Evolutionary conservation across 2,113 vertebrate genomes (phyloP).

Genomic region (Hymenochirus boettgeri): DNA sequence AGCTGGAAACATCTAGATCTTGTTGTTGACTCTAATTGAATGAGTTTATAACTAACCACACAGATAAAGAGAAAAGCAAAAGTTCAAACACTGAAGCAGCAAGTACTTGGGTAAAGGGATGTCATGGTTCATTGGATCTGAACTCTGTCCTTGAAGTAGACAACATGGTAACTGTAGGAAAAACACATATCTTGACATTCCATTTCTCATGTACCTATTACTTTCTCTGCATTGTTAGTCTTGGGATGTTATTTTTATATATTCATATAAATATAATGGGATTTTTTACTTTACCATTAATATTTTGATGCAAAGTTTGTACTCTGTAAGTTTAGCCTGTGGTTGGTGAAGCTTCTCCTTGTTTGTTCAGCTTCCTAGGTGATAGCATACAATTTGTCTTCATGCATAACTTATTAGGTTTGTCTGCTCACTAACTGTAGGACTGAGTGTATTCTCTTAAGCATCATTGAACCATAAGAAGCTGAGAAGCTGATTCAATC

Average conservation of each 20-base stretch:
- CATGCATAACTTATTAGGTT: constrained; percentile 42
- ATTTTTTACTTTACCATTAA: not conserved
- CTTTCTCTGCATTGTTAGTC: not conserved
- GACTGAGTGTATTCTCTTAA: constrained; percentile 29
- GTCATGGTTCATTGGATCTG: constrained; percentile 33
- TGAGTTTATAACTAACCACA: constrained; percentile 38
- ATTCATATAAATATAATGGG: too few species aligned
- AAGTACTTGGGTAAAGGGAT: constrained; percentile 14
- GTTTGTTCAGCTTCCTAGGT: constrained; percentile 41
- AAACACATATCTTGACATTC: constrained; percentile 26
- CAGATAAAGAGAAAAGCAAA: constrained; percentile 34
- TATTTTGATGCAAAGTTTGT: constrained; percentile 5
- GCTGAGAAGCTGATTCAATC: constrained; percentile 6
- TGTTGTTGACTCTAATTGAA: constrained; percentile 31
- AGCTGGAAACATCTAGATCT: constrained; percentile 25
- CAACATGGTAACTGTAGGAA: constrained; percentile 19
- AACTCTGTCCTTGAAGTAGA: constrained; percentile 33
- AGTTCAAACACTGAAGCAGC: constrained; percentile 26
- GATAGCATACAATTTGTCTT: constrained; percentile 42
- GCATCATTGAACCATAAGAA: constrained; percentile 6
- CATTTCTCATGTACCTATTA: constrained; percentile 1
- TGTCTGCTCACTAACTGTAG: constrained; percentile 33
- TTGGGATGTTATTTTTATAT: not conserved
- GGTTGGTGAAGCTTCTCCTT: constrained; percentile 34
- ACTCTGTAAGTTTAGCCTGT: not conserved